Evolutionary conservation across 2,113 vertebrate genomes (phyloP).

Genomic region (Gracilinanus agilis): DNA sequence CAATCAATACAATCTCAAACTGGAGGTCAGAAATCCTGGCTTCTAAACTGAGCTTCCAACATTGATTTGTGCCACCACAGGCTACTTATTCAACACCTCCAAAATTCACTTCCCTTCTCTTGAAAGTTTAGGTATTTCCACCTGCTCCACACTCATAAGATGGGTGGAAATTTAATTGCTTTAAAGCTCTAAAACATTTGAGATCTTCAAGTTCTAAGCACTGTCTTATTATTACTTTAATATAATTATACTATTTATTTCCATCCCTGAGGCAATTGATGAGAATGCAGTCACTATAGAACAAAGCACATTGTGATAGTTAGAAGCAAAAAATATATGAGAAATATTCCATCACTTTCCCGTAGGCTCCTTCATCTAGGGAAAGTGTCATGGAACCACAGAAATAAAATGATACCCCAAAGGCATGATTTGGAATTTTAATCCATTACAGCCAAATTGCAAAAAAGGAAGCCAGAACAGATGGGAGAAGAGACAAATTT

Average conservation of each 20-base stretch:
- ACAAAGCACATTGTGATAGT: not conserved
- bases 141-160: not conserved
- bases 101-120: slow-evolving; percentile 32
- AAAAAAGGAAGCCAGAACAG: not conserved
- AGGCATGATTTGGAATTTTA: not conserved
- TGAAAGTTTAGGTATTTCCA: not conserved
- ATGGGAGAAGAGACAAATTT: not conserved
- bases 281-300: not conserved
- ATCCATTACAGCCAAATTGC: not conserved
- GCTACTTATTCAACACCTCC: slow-evolving; percentile 44
- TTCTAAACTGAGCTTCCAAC: slow-evolving; percentile 66
- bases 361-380: not conserved
- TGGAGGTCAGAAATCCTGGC: slow-evolving; percentile 31
- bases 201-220: not conserved
- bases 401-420: not conserved
- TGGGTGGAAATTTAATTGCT: not conserved
- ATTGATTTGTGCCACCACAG: slow-evolving; percentile 55
- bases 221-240: not conserved
- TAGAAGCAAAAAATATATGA: not conserved
- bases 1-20: slow-evolving; percentile 54
- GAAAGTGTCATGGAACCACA: not conserved
- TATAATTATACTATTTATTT: not conserved
- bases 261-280: not conserved
- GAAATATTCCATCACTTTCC: not conserved
- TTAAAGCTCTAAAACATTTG: not conserved